Evolutionary conservation across 1,140 invertebrate genomes (phyloP).

Genomic region (Leptoteleia sp.): DNA sequence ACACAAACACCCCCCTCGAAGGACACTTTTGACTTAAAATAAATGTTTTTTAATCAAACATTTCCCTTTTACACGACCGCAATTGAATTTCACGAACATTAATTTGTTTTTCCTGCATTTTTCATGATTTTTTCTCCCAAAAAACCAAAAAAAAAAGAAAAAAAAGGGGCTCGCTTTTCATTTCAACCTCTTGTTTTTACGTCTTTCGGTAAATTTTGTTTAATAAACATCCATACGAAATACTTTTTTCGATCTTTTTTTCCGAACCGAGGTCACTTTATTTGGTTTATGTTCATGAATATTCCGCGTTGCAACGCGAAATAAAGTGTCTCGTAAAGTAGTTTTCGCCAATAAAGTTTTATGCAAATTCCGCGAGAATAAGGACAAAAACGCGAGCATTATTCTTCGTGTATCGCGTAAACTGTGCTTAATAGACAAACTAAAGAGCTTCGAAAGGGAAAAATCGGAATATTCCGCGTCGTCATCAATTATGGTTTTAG

Average conservation of each 20-base stretch:
- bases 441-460: slow-evolving; percentile 21
- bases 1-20: neutral
- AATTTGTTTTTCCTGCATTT: slow-evolving; percentile 21
- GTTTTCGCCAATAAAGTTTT: slow-evolving; percentile 57
- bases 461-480: slow-evolving; percentile 26
- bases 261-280: slow-evolving; percentile 39
- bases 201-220: slow-evolving; percentile 4
- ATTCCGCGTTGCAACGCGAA: slow-evolving; percentile 31
- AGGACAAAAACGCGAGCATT: slow-evolving; percentile 36
- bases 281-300: slow-evolving; percentile 58
- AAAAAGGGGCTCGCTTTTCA: neutral
- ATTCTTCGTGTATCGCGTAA: slow-evolving; percentile 53
- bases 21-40: slow-evolving; percentile 11
- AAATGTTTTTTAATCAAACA: slow-evolving; percentile 21
- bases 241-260: slow-evolving; percentile 13
- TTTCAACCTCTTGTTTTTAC: neutral
- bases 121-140: neutral
- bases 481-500: slow-evolving; percentile 25
- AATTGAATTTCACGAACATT: neutral
- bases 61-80: neutral
- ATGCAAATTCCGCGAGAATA: slow-evolving; percentile 45
- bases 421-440: slow-evolving; percentile 51
- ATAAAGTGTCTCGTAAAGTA: slow-evolving; percentile 56
- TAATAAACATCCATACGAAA: slow-evolving; percentile 20
- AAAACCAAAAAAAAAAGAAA: neutral